Base-by-base conservation (phyloP, 2,888 invertebrate species). In the Oxyteleia sp. region DNA sequence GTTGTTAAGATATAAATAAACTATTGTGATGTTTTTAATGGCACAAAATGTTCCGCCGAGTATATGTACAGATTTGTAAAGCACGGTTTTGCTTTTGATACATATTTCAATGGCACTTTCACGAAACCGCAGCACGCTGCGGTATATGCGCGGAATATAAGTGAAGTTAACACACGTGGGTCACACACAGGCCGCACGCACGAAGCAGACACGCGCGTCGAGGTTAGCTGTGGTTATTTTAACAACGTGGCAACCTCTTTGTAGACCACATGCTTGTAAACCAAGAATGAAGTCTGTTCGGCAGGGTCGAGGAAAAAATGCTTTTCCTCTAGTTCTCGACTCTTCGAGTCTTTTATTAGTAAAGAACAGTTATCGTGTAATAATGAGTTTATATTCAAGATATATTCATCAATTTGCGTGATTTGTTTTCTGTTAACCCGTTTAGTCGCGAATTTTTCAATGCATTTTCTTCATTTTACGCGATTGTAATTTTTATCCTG, bases 171-270 rank as follows among this genome's bases (percentile, higher is more conserved):
- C n/a, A n/a, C n/a, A n/a, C n/a, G n/a, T n/a, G n/a, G n/a, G n/a
- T n/a, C n/a, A n/a, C n/a, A n/a, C n/a, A n/a, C n/a, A n/a, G n/a
- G n/a, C n/a, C n/a, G n/a, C n/a, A n/a, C n/a, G n/a, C n/a, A n/a
- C n/a, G n/a, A n/a, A n/a, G n/a, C n/a, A n/a, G n/a, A n/a, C 88
- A 87, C 85, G 86, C 87, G 88, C 86, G 87, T 86, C 89, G 87
- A 88, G 88, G 86, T 86, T 87, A 84, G 84, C 89, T 91, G 93
- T 89, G 92, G 93, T 93, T 93, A 93, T 93, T 93, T 93, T 93
- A 93, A 93, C 93, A 92, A 90, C 93, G 92, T 92, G 92, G 93
- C 91, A 93, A 92, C 90, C 92, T 93, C 93, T 93, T 93, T 92
- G 93, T 92, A 91, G 92, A 93, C 93, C 93, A 91, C 93, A 91